These are phyloP conservation scores for Thalassarche chlororhynchos DNA, from an alignment of 2,113 vertebrate species.

Conservation along the genomic window DNA sequence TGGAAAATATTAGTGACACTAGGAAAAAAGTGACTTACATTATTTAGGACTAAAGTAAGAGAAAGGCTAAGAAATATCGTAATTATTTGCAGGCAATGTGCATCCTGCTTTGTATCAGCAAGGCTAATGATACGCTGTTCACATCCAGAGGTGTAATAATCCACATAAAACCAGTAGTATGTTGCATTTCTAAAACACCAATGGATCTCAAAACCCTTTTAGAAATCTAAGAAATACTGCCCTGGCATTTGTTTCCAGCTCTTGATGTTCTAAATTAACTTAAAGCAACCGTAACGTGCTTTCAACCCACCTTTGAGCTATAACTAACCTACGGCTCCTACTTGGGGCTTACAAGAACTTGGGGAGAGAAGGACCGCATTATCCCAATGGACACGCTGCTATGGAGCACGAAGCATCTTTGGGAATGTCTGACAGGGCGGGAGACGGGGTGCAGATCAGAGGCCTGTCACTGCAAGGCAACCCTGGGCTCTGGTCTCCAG, in stretches of 20 bases:
- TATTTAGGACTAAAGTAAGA: background rate
- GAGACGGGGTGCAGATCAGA: accelerated
- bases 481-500: background rate
- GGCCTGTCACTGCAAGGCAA: background rate
- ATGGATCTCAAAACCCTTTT: background rate
- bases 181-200: background rate
- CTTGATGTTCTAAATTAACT: background rate
- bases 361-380: accelerated
- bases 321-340: accelerated
- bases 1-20: background rate
- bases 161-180: background rate
- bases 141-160: background rate
- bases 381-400: accelerated
- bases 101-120: background rate
- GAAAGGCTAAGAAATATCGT: background rate
- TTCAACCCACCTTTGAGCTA: accelerated
- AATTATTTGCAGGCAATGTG: background rate
- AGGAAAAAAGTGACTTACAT: background rate
- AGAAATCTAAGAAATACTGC: background rate
- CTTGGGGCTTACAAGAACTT: accelerated
- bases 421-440: background rate
- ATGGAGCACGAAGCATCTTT: accelerated
- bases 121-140: background rate
- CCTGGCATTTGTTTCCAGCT: background rate
- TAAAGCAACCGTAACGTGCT: accelerated